Evolutionary conservation across 2,888 invertebrate genomes (phyloP), one percentile per base, ranked within the genome.

Genomic region (Rhimphoctona megacephalus): DNA sequence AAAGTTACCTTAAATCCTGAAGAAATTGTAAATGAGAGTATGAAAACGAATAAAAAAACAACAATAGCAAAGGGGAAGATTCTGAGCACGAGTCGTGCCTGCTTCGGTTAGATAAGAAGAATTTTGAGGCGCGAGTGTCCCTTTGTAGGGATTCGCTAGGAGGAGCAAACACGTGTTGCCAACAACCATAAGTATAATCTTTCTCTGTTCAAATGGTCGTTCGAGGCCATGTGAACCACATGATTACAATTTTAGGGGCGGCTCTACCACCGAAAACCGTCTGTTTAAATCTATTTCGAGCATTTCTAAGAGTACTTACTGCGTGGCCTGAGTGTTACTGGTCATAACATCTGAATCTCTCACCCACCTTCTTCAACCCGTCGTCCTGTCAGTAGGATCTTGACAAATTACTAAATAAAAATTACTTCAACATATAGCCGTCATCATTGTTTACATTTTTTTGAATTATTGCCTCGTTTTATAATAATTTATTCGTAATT

Each of bases 91-190:
- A 61, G 82, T 43, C 25, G 39, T 33, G 82, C 66, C 79, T 80
- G 79, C 69, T 85, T 80, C 43, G 43, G 52, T 61, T 36, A 76
- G 83, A 82, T 82, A 79, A 85, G 74, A 66, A 66, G 57, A 76
- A 57, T 85, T 22, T 33, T 19, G n/a, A 61, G 33, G 39, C 46
- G 76, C 39, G 80, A 74, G 76, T 70, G 61, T 79, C 83, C 76
- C 64, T 85, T 76, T 72, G 83, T 49, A 80, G 80, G 43, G 79
- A 70, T 80, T 74, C 83, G 80, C 79, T 80, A 83, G 80, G 43
- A 52, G 66, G 43, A 66, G 72, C 49, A 83, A 79, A 80, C 85
- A 79, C 79, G 83, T 80, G 82, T 61, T 74, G 82, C 57, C 57
- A 73, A 72, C 43, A 67, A 83, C 49, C 73, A 39, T 46, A 46